Percentiles rank a stretch among this genome's conserved stretches.
These are phyloP conservation scores for Zosterops pallidus DNA, from an alignment of 2,113 vertebrate species.

Conservation along the genomic window DNA sequence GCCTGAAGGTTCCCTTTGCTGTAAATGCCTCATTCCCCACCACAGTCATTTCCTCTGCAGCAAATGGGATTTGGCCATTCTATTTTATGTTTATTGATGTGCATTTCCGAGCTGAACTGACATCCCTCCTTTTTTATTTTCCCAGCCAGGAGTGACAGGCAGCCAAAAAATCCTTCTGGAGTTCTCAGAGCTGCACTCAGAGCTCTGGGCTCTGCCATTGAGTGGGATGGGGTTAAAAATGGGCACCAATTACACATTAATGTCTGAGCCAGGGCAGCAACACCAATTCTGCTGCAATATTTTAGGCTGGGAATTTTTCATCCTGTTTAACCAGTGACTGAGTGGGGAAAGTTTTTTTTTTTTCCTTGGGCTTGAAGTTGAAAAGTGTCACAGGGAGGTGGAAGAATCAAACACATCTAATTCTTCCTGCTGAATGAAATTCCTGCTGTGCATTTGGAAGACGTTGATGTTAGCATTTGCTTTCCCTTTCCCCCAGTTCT, in stretches of 20 bases:
- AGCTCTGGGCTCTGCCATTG: background rate
- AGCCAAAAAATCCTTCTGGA: background rate
- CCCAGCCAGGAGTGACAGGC: background rate
- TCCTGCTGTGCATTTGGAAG: background rate
- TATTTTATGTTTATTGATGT: conserved; percentile 10
- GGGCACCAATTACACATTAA: background rate
- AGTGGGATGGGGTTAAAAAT: background rate
- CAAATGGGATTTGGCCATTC: conserved; percentile 13
- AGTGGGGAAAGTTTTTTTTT: background rate
- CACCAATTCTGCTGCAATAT: background rate
- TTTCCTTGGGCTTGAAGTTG: background rate
- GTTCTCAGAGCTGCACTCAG: background rate
- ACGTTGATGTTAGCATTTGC: background rate
- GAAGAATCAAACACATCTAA: background rate
- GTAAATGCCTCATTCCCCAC: background rate
- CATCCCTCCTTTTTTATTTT: background rate
- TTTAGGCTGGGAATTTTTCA: background rate
- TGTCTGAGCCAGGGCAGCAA: background rate
- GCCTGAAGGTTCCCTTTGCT: background rate
- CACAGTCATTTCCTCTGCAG: conserved; percentile 27
- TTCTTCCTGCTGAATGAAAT: background rate
- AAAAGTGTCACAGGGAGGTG: background rate
- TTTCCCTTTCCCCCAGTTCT: background rate
- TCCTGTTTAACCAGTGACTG: background rate
- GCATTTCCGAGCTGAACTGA: background rate